Evolutionary conservation across 2,888 invertebrate genomes (phyloP).

Genomic region (Charanyca ferruginea): DNA sequence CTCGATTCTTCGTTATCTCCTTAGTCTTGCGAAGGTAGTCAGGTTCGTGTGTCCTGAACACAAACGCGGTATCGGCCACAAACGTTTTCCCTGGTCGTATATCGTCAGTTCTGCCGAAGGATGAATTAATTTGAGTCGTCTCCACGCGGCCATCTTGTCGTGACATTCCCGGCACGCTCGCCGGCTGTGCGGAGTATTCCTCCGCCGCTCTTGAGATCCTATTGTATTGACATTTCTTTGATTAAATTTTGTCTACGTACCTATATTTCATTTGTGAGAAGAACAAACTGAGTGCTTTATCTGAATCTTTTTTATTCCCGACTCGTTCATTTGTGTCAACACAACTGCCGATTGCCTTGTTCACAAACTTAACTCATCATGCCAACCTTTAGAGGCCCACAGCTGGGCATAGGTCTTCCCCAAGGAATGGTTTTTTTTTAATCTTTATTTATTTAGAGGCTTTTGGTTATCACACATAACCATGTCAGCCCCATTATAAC

Average conservation of each 20-base stretch:
- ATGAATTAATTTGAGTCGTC: constrained; percentile 68
- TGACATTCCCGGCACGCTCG: constrained; percentile 44
- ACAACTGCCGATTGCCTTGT: too few species aligned
- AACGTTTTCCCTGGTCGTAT: constrained; percentile 27
- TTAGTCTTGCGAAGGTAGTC: background rate
- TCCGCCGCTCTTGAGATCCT: constrained; percentile 21
- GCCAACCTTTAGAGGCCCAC: too few species aligned
- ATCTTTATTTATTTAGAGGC: too few species aligned
- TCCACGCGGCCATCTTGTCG: constrained; percentile 66
- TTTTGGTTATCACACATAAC: too few species aligned
- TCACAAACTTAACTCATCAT: too few species aligned
- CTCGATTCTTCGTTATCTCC: background rate
- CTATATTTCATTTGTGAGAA: constrained; percentile 5
- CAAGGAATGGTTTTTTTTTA: too few species aligned
- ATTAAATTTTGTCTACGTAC: constrained; percentile 37
- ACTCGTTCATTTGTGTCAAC: background rate
- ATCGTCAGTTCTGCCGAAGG: constrained; percentile 45
- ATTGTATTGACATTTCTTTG: constrained; percentile 51
- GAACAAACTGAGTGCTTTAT: background rate
- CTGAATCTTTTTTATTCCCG: background rate
- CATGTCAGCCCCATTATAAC: too few species aligned
- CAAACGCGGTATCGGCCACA: background rate
- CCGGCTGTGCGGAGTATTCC: constrained; percentile 46
- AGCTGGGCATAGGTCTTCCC: too few species aligned
- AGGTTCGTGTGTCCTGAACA: background rate